Percentiles rank a stretch among this genome's conserved stretches.
Conservation (phyloP, 2,113 vertebrate species). For the Oostethus manadensis region DNA sequence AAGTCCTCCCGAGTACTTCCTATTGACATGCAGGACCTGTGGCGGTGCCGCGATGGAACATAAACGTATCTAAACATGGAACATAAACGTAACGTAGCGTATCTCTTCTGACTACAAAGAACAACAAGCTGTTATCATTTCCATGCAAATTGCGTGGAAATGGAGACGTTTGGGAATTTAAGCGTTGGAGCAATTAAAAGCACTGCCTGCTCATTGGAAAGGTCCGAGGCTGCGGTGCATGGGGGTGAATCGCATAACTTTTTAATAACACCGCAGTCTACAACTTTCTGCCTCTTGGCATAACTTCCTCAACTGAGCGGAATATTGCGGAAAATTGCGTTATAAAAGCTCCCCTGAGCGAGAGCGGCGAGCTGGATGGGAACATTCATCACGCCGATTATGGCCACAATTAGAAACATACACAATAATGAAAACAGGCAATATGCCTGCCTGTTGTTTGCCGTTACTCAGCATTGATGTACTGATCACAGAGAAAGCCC, state of each 20-base stretch:
- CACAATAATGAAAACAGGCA: background rate
- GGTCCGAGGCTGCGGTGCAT: constrained; percentile 3
- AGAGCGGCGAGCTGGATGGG: too few relatives aligned
- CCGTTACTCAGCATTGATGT: background rate
- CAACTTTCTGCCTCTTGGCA: constrained; percentile 2
- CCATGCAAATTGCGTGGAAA: constrained; percentile 31
- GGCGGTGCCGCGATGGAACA: constrained; percentile 2
- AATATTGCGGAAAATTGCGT: constrained; percentile 1
- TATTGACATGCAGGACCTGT: too few relatives aligned
- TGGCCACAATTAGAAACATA: background rate
- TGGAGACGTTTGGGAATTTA: constrained; percentile 3
- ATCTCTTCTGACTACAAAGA: constrained; percentile 1
- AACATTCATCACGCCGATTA: background rate
- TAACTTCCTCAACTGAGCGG: constrained; percentile 5
- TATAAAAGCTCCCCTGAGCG: background rate
- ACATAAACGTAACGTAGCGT: constrained; percentile 7
- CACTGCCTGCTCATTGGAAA: constrained; percentile 4
- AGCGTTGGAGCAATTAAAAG: constrained; percentile 14
- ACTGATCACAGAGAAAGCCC: constrained; percentile 11
- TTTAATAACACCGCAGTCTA: constrained; percentile 17
- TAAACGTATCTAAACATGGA: constrained; percentile 2
- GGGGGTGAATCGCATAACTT: constrained; percentile 11
- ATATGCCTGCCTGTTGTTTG: background rate
- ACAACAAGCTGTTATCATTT: background rate
- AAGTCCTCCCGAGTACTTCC: too few relatives aligned